These are phyloP conservation scores for Psilopsiagon aymara DNA, from an alignment of 2,113 vertebrate species.

Conservation along the genomic window DNA sequence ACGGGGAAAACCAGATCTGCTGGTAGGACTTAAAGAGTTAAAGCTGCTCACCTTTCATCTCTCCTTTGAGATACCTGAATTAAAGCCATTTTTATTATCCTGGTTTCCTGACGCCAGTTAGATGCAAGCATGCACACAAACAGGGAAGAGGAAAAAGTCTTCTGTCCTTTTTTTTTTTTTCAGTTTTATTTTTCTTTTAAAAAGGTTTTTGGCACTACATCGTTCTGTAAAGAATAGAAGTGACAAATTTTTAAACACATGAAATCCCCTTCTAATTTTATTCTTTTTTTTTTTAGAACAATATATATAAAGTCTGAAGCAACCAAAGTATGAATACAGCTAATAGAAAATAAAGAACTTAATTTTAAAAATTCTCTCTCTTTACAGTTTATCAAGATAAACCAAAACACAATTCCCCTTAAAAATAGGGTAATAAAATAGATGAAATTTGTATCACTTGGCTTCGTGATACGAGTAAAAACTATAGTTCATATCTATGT, in stretches of 20 bases:
- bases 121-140: constrained; percentile 42
- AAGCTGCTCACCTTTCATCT: not conserved
- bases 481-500: constrained; percentile 90
- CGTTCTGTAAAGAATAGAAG: constrained; percentile 84
- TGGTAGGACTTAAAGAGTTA: not conserved
- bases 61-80: not conserved
- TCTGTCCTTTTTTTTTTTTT: constrained; percentile 67
- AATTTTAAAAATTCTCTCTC: constrained; percentile 89
- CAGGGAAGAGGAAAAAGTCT: constrained; percentile 64
- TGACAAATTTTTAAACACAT: constrained; percentile 90
- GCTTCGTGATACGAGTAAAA: constrained; percentile 96
- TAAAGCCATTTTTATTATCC: not conserved
- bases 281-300: constrained; percentile 80
- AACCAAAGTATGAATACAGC: constrained; percentile 97
- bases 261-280: constrained; percentile 89
- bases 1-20: not conserved
- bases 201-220: constrained; percentile 94
- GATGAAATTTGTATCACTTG: constrained; percentile 98
- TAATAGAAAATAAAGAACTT: constrained; percentile 99
- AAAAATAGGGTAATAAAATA: constrained; percentile 99
- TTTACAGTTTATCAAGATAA: constrained; percentile 93
- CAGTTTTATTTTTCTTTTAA: constrained; percentile 78
- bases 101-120: constrained; percentile 17
- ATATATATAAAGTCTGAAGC: constrained; percentile 89
- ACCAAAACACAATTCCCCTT: constrained; percentile 97